phyloP scores from a whole-genome alignment of 2,888 invertebrate species.

The Himalopsyche japonica region DNA sequence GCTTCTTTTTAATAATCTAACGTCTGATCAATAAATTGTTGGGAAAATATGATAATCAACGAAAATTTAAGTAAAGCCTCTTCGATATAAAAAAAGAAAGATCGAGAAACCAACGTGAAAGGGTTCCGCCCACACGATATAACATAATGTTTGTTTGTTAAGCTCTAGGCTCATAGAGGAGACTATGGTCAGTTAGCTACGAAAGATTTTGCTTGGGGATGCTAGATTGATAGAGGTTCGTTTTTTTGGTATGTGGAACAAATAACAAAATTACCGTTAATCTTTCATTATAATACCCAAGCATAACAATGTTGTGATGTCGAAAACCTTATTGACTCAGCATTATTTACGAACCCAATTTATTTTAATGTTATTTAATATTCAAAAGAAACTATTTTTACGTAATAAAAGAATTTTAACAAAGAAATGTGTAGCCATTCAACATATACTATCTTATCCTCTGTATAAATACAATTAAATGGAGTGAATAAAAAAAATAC shows the following conservation, averaged over 20 bases:
- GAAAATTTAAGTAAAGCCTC: background rate
- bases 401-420: background rate
- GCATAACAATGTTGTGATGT: background rate
- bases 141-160: constrained; percentile 1
- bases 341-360: background rate
- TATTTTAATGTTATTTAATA: background rate
- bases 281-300: background rate
- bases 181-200: background rate
- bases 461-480: too few species aligned
- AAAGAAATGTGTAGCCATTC: background rate
- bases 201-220: background rate
- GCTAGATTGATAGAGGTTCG: background rate
- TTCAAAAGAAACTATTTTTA: background rate
- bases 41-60: background rate
- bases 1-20: too few species aligned
- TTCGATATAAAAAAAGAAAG: background rate
- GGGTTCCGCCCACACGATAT: background rate
- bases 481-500: too few species aligned
- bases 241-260: background rate
- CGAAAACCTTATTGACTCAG: background rate
- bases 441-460: too few species aligned
- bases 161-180: background rate
- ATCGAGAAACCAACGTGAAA: background rate
- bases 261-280: constrained; percentile 1
- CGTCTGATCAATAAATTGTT: too few species aligned